Evolutionary conservation across 1,140 invertebrate species (phyloP).

Genomic region (Neoseiulus cucumeris): DNA sequence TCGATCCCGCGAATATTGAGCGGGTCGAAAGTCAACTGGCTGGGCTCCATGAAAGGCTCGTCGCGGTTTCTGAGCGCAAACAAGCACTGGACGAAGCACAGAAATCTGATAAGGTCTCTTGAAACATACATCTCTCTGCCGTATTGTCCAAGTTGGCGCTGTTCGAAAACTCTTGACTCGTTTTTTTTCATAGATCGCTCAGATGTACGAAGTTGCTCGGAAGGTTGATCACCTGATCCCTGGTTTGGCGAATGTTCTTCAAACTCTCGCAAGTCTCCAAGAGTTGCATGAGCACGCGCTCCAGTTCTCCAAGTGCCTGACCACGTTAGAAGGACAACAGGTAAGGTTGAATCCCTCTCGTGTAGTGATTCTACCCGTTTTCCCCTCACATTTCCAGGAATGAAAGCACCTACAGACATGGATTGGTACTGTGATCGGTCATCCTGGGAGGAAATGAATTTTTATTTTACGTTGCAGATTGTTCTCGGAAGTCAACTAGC

Average conservation of each 20-base stretch:
- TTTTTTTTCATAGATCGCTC: not conserved
- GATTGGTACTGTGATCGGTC: not conserved
- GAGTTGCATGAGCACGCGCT: not conserved
- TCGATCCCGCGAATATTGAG: not conserved
- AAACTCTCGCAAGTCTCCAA: not conserved
- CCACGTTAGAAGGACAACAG: not conserved
- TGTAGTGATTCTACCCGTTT: not conserved
- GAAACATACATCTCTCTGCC: no score
- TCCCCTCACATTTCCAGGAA: not conserved
- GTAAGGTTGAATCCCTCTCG: not conserved
- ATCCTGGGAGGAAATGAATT: no score
- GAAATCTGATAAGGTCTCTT: not conserved
- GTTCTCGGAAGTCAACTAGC: not conserved
- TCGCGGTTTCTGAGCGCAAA: not conserved
- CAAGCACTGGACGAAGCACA: not conserved
- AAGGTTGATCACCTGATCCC: slow-evolving; percentile 1
- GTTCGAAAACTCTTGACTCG: no score
- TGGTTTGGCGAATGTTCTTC: not conserved
- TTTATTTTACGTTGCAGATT: not conserved
- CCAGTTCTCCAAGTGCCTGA: slow-evolving; percentile 6
- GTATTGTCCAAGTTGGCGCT: no score
- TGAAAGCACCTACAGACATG: not conserved
- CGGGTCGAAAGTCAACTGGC: not conserved
- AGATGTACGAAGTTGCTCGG: slow-evolving; percentile 2
- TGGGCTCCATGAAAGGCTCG: not conserved